These are phyloP conservation scores for Gandaritis pyraliata DNA, from an alignment of 2,888 invertebrate genomes.

Conservation along the genomic window DNA sequence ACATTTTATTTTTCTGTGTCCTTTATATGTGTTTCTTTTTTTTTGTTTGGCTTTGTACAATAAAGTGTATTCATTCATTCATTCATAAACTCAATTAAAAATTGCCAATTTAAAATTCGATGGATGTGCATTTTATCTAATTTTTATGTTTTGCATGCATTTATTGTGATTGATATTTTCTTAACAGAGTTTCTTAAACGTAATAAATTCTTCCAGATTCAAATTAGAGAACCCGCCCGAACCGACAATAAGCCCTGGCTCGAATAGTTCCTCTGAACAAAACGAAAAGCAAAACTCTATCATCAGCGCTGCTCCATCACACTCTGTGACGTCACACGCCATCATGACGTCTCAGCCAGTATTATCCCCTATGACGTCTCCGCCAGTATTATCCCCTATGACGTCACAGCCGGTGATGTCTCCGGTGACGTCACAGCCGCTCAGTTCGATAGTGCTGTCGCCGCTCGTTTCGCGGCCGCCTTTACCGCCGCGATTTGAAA, in stretches of 20 bases:
- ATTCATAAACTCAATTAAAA: too few species aligned
- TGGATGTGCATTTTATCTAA: too few species aligned
- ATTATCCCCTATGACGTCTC: slow-evolving; percentile 38
- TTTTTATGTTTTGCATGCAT: too few species aligned
- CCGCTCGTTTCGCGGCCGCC: slow-evolving; percentile 68
- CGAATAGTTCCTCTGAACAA: slow-evolving; percentile 79
- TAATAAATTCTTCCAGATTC: slow-evolving; percentile 53
- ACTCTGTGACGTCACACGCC: slow-evolving; percentile 40
- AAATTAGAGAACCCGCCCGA: slow-evolving; percentile 71
- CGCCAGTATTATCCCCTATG: slow-evolving; percentile 36
- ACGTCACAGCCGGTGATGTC: slow-evolving; percentile 34
- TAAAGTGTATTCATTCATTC: too few species aligned
- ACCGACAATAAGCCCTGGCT: slow-evolving; percentile 76
- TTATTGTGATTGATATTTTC: too few species aligned
- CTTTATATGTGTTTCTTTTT: too few species aligned
- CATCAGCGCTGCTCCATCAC: slow-evolving; percentile 62
- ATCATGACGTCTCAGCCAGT: slow-evolving; percentile 36
- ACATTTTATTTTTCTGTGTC: too few species aligned
- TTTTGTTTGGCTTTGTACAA: too few species aligned
- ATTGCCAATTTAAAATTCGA: too few species aligned
- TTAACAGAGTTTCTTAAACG: too few species aligned
- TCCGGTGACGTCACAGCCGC: slow-evolving; percentile 37
- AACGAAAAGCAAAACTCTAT: slow-evolving; percentile 78
- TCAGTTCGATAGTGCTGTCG: slow-evolving; percentile 58
- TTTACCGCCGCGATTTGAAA: slow-evolving; percentile 69